A percentile compares a stretch with the other conserved stretches of the same genome.
Conservation (phyloP, 2,797 vertebrate species). For the Silurus lanzhouensis region DNA sequence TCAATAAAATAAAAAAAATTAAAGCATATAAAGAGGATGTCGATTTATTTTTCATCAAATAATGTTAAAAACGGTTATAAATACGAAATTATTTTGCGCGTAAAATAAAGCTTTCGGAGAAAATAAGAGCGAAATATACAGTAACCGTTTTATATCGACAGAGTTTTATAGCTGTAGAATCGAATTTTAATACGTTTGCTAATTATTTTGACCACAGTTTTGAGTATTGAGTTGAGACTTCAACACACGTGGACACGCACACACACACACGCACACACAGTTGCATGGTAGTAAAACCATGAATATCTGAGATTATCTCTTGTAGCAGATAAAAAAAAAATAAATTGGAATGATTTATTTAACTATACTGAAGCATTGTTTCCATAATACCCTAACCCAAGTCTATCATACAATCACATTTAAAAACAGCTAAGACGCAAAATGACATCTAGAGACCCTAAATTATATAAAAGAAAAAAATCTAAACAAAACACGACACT, state of each 20-base stretch:
- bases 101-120: constrained; percentile 13
- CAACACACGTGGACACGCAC: neutral
- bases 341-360: constrained; percentile 1
- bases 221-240: neutral
- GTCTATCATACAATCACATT: neutral
- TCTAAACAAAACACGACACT: neutral
- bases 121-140: neutral
- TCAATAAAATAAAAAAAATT: neutral
- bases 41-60: constrained; percentile 21
- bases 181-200: neutral
- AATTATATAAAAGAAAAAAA: constrained; percentile 2
- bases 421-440: neutral
- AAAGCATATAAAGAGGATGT: neutral
- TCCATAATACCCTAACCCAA: neutral
- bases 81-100: neutral
- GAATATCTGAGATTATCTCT: constrained; percentile 24
- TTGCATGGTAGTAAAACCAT: constrained; percentile 25
- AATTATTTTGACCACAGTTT: neutral
- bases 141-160: constrained; percentile 20
- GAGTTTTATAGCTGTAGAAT: constrained; percentile 14
- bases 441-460: constrained; percentile 5
- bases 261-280: neutral
- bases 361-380: neutral
- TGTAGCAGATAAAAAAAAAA: neutral
- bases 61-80: constrained; percentile 17